Percentiles rank a stretch among this genome's conserved stretches.
These are phyloP conservation scores for Silurus glanis DNA, from an alignment of 2,113 vertebrate genomes.

Conservation along the genomic window DNA sequence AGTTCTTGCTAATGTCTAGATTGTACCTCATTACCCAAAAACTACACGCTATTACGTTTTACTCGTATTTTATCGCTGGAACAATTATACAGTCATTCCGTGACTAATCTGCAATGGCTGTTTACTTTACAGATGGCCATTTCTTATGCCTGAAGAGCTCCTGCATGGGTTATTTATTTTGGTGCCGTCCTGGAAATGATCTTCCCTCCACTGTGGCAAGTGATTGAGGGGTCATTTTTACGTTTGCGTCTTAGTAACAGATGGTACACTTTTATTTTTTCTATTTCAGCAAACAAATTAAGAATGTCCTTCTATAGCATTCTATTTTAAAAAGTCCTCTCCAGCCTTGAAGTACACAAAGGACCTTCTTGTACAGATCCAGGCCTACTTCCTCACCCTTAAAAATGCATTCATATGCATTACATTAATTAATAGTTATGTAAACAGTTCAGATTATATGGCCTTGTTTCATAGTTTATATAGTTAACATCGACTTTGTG, in stretches of 20 bases:
- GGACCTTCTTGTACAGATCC: not conserved
- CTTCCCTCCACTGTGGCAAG: constrained; percentile 13
- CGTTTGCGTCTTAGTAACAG: not conserved
- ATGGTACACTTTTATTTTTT: not conserved
- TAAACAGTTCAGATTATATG: not conserved
- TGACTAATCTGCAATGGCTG: constrained; percentile 21
- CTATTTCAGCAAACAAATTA: constrained; percentile 15
- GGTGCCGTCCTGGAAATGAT: constrained; percentile 2
- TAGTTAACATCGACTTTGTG: not conserved
- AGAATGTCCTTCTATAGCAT: not conserved
- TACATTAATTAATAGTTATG: not conserved
- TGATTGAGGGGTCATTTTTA: constrained; percentile 8
- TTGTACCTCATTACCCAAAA: constrained; percentile 1
- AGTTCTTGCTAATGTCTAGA: not conserved
- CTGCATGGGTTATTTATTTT: constrained; percentile 30
- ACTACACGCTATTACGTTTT: not conserved
- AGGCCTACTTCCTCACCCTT: not conserved
- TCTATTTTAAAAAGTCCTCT: not conserved
- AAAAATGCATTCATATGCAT: not conserved
- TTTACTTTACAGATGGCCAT: constrained; percentile 31
- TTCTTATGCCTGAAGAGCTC: constrained; percentile 25
- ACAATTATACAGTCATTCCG: not conserved
- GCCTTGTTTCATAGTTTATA: not conserved
- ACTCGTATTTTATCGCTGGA: not conserved
- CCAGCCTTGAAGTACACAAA: not conserved